Evolutionary conservation across 2,797 vertebrate genomes (phyloP), one percentile per base, ranked within the genome.

Genomic region (Bovichtus diacanthus): DNA sequence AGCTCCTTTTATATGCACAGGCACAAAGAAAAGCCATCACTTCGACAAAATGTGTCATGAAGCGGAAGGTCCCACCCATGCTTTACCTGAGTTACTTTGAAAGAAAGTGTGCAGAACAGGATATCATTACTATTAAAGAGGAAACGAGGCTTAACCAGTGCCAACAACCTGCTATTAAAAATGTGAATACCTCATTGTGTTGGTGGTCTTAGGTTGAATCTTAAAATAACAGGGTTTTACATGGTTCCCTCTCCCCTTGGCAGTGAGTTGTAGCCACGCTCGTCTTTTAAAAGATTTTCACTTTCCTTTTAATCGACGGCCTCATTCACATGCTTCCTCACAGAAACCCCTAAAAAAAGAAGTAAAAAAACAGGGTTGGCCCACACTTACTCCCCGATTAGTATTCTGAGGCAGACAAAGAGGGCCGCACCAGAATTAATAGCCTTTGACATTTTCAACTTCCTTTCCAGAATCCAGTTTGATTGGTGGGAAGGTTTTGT

Each of bases 51-150:
- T 92, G 85, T 93, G 93, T 92, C 90, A 91, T 88, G 84, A 91
- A 93, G 86, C 94, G 94, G 94, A 95, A 95, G 92, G 94, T 88
- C 92, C 90, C 95, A 93, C 95, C 95, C 94, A 91, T 79, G 90
- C 84, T 91, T 92, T 90, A 95, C 94, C 94, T 95, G 93, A 85
- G 87, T 83, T 81, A 86, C 88, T 85, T 92, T 95, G 92, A 84
- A 90, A 83, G 88, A 90, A 86, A 90, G 84, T 77, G 90, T 90
- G 92, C 87, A 89, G 91, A 76, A 54, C 91, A 94, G 94, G 94
- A 95, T 95, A 94, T 92, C 78, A 91, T 93, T 89, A 92, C 88
- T 92, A 90, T 88, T 90, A 93, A 88, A 93, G 93, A 93, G 93
- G 94, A 94, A 95, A 95, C 87, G 51, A 64, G 90, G 93, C 91